Conservation (phyloP, 2,113 vertebrate species). For the Hyla sarda region DNA sequence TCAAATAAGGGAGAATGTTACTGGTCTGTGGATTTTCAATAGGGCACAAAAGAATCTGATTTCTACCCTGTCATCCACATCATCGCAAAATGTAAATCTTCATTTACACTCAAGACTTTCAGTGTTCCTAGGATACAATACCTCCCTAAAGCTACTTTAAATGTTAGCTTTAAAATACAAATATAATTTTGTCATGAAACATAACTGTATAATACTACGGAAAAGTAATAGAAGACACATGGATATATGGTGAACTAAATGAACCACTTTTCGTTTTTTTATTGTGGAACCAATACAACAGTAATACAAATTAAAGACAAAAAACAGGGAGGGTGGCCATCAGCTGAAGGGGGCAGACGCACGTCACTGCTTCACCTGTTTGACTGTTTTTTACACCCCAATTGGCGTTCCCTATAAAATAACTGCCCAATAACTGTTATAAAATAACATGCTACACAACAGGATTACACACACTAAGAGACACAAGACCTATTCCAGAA, state of each 20-base stretch:
- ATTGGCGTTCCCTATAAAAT: too few species aligned
- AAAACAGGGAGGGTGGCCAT: too few species aligned
- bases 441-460: too few species aligned
- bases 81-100: constrained; percentile 83
- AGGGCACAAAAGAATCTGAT: constrained; percentile 79
- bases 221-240: background rate
- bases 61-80: constrained; percentile 77
- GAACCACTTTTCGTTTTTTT: too few species aligned
- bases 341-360: too few species aligned
- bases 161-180: background rate
- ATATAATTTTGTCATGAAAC: background rate
- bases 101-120: constrained; percentile 73
- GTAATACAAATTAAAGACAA: too few species aligned
- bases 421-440: too few species aligned
- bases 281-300: too few species aligned
- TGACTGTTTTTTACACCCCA: too few species aligned
- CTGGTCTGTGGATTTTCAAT: constrained; percentile 76
- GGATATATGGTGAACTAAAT: background rate
- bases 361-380: too few species aligned
- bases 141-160: background rate
- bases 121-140: background rate
- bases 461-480: too few species aligned
- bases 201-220: background rate
- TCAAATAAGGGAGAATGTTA: constrained; percentile 76
- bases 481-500: too few species aligned